Evolutionary conservation across 2,888 invertebrate genomes (phyloP).

Genomic region (Xestia sexstrigata): DNA sequence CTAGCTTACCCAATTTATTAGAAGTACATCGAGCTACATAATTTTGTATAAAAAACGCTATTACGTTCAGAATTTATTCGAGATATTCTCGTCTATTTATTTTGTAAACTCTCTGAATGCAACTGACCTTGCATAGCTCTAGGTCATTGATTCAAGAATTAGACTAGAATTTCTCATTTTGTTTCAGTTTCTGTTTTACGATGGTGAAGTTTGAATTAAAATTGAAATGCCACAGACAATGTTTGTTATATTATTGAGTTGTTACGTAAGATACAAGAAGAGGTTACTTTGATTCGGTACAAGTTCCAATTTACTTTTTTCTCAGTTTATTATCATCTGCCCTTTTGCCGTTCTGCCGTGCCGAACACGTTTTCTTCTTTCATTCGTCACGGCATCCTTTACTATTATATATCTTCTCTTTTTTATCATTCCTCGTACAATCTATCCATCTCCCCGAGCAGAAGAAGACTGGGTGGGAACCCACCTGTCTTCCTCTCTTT

Average conservation of each 20-base stretch:
- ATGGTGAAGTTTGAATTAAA: not conserved
- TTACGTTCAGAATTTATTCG: conserved; percentile 44
- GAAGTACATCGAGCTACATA: conserved; percentile 25
- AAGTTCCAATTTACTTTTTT: not conserved
- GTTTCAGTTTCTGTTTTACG: conserved; percentile 3
- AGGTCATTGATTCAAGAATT: conserved; percentile 39
- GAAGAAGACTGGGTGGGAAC: too few relatives aligned
- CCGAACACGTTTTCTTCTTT: too few relatives aligned
- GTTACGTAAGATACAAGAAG: not conserved
- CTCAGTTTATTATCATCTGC: not conserved
- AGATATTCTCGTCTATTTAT: conserved; percentile 48
- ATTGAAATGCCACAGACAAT: not conserved
- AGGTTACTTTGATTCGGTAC: not conserved
- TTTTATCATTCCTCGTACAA: too few relatives aligned
- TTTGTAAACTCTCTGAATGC: conserved; percentile 28
- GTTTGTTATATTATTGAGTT: not conserved
- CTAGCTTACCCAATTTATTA: conserved; percentile 48
- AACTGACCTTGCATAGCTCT: conserved; percentile 47
- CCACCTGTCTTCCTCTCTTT: too few relatives aligned
- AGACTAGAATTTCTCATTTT: conserved; percentile 8
- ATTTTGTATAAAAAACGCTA: conserved; percentile 31
- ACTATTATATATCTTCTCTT: too few relatives aligned
- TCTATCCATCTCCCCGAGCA: too few relatives aligned
- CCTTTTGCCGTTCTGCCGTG: too few relatives aligned
- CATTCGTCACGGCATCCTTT: too few relatives aligned